These are phyloP conservation scores for Eupleurogrammus muticus DNA, from an alignment of 2,797 vertebrate species.

Conservation along the genomic window DNA sequence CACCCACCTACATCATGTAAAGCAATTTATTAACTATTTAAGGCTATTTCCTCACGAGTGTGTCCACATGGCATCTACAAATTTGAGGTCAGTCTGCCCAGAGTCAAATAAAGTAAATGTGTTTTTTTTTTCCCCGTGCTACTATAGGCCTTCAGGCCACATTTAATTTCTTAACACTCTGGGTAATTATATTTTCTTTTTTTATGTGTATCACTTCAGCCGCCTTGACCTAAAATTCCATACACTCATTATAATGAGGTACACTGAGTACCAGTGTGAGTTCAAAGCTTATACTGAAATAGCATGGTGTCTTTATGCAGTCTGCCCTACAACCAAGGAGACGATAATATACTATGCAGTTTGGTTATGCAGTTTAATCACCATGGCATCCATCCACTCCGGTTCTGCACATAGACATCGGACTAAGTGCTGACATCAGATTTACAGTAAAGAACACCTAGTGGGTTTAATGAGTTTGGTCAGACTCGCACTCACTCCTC, in stretches of 20 bases:
- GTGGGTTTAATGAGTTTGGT: slow-evolving; percentile 58
- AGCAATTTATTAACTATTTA: not conserved
- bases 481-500: slow-evolving; percentile 21
- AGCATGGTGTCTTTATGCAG: slow-evolving; percentile 23
- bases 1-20: not conserved
- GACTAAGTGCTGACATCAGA: slow-evolving; percentile 40
- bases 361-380: slow-evolving; percentile 26
- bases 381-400: slow-evolving; percentile 25
- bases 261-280: slow-evolving; percentile 14
- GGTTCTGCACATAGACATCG: slow-evolving; percentile 18
- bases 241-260: slow-evolving; percentile 47
- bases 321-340: slow-evolving; percentile 16
- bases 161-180: slow-evolving; percentile 39
- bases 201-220: slow-evolving; percentile 38
- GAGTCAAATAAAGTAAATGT: slow-evolving; percentile 14
- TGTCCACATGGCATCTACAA: not conserved
- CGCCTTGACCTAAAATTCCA: slow-evolving; percentile 51
- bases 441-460: slow-evolving; percentile 38
- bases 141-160: slow-evolving; percentile 23
- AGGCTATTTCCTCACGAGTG: not conserved
- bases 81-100: not conserved
- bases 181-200: slow-evolving; percentile 25
- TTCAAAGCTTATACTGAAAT: slow-evolving; percentile 46
- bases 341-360: slow-evolving; percentile 22
- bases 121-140: slow-evolving; percentile 7